These are phyloP conservation scores for Cynaeus angustus DNA, from an alignment of 2,888 invertebrate species.

Conservation along the genomic window DNA sequence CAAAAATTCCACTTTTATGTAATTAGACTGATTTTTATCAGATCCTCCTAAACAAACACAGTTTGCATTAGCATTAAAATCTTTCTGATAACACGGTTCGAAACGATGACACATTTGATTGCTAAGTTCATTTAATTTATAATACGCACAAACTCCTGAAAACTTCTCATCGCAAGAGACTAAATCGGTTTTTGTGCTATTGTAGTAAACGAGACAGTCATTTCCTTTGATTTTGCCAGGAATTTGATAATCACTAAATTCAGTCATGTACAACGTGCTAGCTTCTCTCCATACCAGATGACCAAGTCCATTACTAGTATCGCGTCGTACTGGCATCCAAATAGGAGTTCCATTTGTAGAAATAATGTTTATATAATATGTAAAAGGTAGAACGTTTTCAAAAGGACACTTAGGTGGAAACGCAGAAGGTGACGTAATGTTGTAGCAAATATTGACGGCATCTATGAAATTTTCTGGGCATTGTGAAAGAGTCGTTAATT, in stretches of 20 bases:
- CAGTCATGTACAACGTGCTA: conserved; percentile 11
- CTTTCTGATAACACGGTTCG: conserved; percentile 52
- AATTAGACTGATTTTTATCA: conserved; percentile 6
- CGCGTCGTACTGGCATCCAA: conserved; percentile 34
- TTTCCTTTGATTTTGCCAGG: conserved; percentile 53
- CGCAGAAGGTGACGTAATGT: neutral
- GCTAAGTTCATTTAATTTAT: conserved; percentile 51
- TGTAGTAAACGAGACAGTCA: conserved; percentile 58
- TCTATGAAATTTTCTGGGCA: conserved; percentile 28
- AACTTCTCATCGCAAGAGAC: conserved; percentile 56
- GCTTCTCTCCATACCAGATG: conserved; percentile 33
- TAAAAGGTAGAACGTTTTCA: conserved; percentile 9
- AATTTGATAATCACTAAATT: neutral
- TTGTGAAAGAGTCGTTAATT: neutral
- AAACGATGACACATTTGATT: conserved; percentile 21
- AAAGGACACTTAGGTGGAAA: conserved; percentile 30
- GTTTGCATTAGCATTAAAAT: conserved; percentile 54
- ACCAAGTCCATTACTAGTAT: conserved; percentile 23
- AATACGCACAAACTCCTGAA: conserved; percentile 59
- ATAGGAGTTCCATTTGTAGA: neutral
- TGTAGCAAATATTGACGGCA: conserved; percentile 19
- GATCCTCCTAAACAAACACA: conserved; percentile 58
- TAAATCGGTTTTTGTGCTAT: conserved; percentile 51
- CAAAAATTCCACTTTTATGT: conserved; percentile 55
- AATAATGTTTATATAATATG: conserved; percentile 13